Evolutionary conservation across 2,113 vertebrate genomes (phyloP).

Genomic region (Phyllostomus hastatus): DNA sequence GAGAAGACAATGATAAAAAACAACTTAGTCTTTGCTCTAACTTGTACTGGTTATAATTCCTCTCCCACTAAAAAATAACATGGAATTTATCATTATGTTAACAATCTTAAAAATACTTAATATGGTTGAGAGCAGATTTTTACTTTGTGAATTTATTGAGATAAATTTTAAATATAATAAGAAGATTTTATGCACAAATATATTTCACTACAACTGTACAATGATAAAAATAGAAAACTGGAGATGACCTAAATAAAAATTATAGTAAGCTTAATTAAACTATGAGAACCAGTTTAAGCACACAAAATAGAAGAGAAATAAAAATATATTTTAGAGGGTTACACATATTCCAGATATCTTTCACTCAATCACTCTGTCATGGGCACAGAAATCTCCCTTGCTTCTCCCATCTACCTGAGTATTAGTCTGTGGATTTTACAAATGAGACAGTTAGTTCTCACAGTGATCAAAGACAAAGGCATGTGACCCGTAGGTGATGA

Average conservation of each 20-base stretch:
- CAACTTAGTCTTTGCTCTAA: not conserved
- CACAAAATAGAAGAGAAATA: not conserved
- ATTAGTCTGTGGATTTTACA: not conserved
- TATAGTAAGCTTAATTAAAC: not conserved
- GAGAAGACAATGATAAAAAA: not conserved
- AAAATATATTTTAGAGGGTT: not conserved
- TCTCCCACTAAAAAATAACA: not conserved
- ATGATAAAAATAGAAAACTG: not conserved
- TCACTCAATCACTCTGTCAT: not conserved
- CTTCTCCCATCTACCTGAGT: fast-evolving
- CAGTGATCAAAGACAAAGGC: not conserved
- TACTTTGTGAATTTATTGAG: not conserved
- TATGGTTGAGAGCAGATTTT: not conserved
- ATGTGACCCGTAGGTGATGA: not conserved
- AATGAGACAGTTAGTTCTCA: not conserved
- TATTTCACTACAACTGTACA: not conserved
- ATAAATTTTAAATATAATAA: not conserved
- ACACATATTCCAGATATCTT: not conserved
- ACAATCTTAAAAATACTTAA: not conserved
- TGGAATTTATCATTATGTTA: not conserved
- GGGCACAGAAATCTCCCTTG: not conserved
- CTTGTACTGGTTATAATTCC: not conserved
- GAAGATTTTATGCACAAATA: not conserved
- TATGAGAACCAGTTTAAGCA: not conserved
- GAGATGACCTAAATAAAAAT: not conserved